Percentiles rank a stretch among this genome's conserved stretches.
Conservation (phyloP, 2,797 vertebrate species). For the Spondyliosoma cantharus region DNA sequence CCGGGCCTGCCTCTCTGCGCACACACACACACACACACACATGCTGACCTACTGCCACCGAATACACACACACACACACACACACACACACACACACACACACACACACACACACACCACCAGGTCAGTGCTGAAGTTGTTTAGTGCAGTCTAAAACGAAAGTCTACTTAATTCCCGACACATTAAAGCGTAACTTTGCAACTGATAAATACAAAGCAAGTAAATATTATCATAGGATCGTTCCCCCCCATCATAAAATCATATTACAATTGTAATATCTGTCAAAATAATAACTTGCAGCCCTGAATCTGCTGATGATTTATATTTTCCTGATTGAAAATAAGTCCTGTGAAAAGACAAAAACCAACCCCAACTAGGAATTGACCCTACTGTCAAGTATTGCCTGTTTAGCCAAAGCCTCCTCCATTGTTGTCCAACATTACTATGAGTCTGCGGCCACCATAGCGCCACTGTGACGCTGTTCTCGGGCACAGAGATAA, state of each 20-base stretch:
- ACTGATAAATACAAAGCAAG: neutral
- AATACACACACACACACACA: no score
- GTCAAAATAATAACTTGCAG: no score
- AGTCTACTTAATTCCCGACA: neutral
- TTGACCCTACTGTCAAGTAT: neutral
- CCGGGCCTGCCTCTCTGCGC: no score
- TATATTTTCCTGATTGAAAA: neutral
- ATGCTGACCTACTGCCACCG: no score
- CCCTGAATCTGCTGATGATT: neutral
- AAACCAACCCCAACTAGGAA: neutral
- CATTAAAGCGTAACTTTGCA: neutral
- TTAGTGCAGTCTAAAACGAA: neutral
- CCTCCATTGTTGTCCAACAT: neutral
- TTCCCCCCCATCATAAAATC: no score
- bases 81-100: slow-evolving; percentile 17
- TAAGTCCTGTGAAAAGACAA: neutral
- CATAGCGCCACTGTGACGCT: neutral
- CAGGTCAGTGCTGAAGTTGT: neutral
- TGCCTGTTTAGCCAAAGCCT: neutral
- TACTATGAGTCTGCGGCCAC: neutral
- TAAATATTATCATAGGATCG: neutral
- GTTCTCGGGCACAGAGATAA: neutral
- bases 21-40: no score
- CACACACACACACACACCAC: slow-evolving; percentile 10
- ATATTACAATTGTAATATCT: no score